Evolutionary conservation across 2,113 vertebrate genomes (phyloP).

Genomic region (Gavialis gangeticus): DNA sequence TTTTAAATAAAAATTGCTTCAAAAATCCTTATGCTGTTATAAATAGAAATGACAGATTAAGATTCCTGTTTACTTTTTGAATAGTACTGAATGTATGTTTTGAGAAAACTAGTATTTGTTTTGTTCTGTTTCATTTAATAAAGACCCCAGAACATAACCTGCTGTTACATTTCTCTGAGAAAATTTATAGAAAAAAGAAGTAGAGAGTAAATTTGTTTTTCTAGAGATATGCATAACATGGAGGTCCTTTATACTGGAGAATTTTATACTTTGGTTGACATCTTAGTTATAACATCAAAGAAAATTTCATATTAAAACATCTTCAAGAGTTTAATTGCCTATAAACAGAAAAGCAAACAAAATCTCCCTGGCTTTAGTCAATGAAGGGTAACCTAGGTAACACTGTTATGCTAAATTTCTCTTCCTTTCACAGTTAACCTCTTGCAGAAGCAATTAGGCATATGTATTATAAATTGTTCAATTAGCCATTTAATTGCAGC

Average conservation of each 20-base stretch:
- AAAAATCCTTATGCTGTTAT: background rate
- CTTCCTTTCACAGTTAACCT: constrained; percentile 50
- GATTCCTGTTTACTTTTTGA: constrained; percentile 8
- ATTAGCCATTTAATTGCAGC: constrained; percentile 64
- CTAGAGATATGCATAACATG: background rate
- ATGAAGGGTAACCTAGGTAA: constrained; percentile 33
- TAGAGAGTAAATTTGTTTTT: background rate
- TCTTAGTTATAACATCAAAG: background rate
- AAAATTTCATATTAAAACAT: constrained; percentile 2
- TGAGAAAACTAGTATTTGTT: background rate
- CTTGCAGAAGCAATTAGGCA: constrained; percentile 49
- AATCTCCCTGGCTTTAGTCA: constrained; percentile 24
- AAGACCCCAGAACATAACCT: background rate
- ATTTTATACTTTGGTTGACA: background rate
- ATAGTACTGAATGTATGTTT: background rate
- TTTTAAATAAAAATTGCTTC: background rate
- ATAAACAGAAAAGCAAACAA: constrained; percentile 18
- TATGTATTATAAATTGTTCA: constrained; percentile 56
- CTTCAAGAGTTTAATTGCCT: background rate
- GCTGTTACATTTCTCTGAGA: background rate
- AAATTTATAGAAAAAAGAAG: background rate
- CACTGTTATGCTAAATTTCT: constrained; percentile 22
- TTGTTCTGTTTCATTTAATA: background rate
- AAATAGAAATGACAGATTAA: constrained; percentile 25
- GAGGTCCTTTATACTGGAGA: background rate